A percentile compares a stretch with the other conserved stretches of the same genome.
phyloP scores from a whole-genome alignment of 2,888 invertebrate genomes.

The Barypeithes pellucidus region DNA sequence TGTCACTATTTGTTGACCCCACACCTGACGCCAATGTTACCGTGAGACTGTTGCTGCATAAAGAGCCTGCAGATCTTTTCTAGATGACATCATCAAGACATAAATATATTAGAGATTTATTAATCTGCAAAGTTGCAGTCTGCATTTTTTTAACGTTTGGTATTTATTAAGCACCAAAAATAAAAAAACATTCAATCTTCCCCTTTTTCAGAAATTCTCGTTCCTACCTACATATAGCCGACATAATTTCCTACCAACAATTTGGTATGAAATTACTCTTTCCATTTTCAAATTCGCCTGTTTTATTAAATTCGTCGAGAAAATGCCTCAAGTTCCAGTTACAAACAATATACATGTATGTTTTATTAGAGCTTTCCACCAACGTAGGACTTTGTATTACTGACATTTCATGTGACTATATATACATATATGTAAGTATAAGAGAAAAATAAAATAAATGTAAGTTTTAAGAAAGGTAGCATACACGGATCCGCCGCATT shows the following conservation, averaged over 20 bases:
- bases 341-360: background rate
- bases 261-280: background rate
- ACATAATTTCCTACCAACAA: background rate
- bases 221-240: no score
- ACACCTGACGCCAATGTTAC: no score
- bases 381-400: conserved; percentile 29
- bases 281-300: conserved; percentile 1
- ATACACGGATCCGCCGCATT: conserved; percentile 20
- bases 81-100: no score
- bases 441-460: conserved; percentile 42
- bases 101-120: no score
- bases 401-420: conserved; percentile 37
- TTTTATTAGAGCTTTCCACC: conserved; percentile 4
- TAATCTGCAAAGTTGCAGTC: no score
- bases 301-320: conserved; percentile 8
- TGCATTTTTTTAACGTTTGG: no score
- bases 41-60: no score
- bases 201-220: no score
- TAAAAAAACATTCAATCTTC: no score
- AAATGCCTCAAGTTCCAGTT: background rate
- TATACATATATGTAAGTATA: conserved; percentile 27
- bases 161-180: no score
- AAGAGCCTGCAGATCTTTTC: no score
- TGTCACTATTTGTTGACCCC: no score
- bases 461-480: conserved; percentile 17